Percentiles rank a stretch among this genome's conserved stretches.
These are phyloP conservation scores for Protonibea diacanthus DNA, from an alignment of 2,797 vertebrate species.

Conservation along the genomic window DNA sequence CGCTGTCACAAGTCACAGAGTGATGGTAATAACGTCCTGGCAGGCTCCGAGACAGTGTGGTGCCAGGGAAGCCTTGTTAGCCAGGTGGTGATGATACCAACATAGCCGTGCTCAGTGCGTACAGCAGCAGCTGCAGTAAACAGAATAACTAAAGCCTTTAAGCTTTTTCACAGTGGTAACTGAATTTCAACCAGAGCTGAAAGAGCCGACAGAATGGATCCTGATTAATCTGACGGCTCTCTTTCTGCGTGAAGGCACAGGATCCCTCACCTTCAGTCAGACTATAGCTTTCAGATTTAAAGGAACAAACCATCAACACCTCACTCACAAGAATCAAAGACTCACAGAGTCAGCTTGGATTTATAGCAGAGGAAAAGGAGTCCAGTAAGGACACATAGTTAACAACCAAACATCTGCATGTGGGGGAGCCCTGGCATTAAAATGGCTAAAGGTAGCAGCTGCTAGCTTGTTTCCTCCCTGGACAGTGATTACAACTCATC, in stretches of 20 bases:
- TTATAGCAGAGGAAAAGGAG: not conserved
- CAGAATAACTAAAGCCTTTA: slow-evolving; percentile 60
- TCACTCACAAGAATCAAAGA: slow-evolving; percentile 2
- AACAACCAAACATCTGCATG: not conserved
- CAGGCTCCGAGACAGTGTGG: slow-evolving; percentile 14
- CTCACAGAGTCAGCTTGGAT: not conserved
- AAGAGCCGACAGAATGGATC: slow-evolving; percentile 26
- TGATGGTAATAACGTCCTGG: slow-evolving; percentile 46
- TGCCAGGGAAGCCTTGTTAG: slow-evolving; percentile 57
- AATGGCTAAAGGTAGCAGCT: no score
- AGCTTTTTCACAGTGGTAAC: slow-evolving; percentile 53
- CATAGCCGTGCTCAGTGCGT: slow-evolving; percentile 27
- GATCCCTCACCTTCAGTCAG: slow-evolving; percentile 17
- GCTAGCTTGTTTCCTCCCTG: no score
- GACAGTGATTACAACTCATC: no score
- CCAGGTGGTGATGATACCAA: slow-evolving; percentile 64
- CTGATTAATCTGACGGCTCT: slow-evolving; percentile 34
- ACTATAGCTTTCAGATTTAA: not conserved
- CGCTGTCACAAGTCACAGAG: slow-evolving; percentile 41
- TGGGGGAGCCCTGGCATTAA: no score
- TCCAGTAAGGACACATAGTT: not conserved
- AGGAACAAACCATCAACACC: not conserved
- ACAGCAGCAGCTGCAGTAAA: slow-evolving; percentile 72
- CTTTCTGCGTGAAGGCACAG: not conserved
- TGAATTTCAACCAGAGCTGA: slow-evolving; percentile 47